phyloP scores from a whole-genome alignment of 2,888 invertebrate species.

The Parnassius apollo region DNA sequence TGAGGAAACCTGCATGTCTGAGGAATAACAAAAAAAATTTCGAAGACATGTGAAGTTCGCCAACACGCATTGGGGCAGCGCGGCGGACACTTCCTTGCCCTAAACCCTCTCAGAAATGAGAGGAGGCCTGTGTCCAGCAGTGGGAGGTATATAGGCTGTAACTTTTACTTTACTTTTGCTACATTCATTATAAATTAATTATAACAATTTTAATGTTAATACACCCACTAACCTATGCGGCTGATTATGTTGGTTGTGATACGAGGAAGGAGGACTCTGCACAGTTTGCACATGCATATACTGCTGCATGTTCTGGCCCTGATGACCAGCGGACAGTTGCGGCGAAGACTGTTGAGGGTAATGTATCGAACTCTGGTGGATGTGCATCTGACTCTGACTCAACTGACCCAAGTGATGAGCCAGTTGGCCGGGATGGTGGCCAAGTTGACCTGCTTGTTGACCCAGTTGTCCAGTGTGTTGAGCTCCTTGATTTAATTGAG shows the following conservation, averaged over 20 bases:
- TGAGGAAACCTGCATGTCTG: too few species aligned
- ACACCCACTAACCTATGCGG: conserved; percentile 49
- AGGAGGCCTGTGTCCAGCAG: too few species aligned
- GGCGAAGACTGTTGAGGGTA: conserved; percentile 53
- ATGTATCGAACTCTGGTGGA: conserved; percentile 31
- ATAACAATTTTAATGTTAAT: background rate
- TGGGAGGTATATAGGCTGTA: too few species aligned
- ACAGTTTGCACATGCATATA: conserved; percentile 30
- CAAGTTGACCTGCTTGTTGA: conserved; percentile 23
- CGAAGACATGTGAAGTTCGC: too few species aligned
- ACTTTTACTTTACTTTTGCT: too few species aligned
- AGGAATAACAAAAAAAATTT: too few species aligned
- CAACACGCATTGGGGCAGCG: too few species aligned
- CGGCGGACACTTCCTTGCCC: too few species aligned
- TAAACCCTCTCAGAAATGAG: too few species aligned
- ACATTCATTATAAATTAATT: too few species aligned
- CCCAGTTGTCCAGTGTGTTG: conserved; percentile 8
- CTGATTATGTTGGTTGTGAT: conserved; percentile 50
- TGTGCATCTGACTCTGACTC: conserved; percentile 29
- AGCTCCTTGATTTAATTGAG: conserved; percentile 10
- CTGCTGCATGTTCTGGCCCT: conserved; percentile 38
- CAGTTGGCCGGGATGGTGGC: conserved; percentile 1
- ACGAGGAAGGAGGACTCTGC: conserved; percentile 33
- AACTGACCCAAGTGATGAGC: conserved; percentile 24
- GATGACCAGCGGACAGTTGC: conserved; percentile 41